Evolutionary conservation across 2,888 invertebrate genomes (phyloP), one percentile per base, ranked within the genome.

Genomic region (Sphinx pinastri): DNA sequence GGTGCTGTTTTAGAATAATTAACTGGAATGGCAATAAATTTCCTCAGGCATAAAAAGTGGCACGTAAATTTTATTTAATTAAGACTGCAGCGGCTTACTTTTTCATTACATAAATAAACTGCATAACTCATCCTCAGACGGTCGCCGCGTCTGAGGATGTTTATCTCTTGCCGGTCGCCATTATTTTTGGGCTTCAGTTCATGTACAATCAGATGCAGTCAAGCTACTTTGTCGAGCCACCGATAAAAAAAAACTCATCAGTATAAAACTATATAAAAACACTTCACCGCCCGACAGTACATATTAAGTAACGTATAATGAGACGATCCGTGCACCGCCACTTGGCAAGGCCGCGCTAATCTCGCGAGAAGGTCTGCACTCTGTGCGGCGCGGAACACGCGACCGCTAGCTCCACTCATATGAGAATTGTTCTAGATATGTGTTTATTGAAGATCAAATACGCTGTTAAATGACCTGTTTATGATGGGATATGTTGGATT

Each of bases 301-400:
- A 12, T 67, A 70, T 67, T 70, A 73, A 71, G 73, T 71, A 71
- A 70, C 71, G 13, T 59, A 67, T 68, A 72, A 67, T 68, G 58
- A 73, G 60, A 71, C 71, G 70, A 76, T 70, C 81, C 89, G 87
- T 88, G 89, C 81, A 72, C 76, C 68, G 78, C 76, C 84, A 81
- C 80, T 89, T 90, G 73, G 79, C 88, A 78, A 79, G 79, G 77
- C 77, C 78, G 70, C 77, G 84, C 85, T 89, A 90, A 90, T 88
- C 79, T 79, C 72, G 71, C 72, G 79, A 70, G 86, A 88, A 89
- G 87, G 89, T 67, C 74, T 82, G 75, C 74, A 7, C 11, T 11
- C 16, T 54, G 8, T 16, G 71, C 71, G 19, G 54, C 5, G 8
- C 38, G 38, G 38, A 38, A 3, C 38, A 5, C 38, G 38, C 38